Evolutionary conservation across 1,140 invertebrate genomes (phyloP), one percentile per base, ranked within the genome.

Genomic region (Leguminivora glycinivorella): DNA sequence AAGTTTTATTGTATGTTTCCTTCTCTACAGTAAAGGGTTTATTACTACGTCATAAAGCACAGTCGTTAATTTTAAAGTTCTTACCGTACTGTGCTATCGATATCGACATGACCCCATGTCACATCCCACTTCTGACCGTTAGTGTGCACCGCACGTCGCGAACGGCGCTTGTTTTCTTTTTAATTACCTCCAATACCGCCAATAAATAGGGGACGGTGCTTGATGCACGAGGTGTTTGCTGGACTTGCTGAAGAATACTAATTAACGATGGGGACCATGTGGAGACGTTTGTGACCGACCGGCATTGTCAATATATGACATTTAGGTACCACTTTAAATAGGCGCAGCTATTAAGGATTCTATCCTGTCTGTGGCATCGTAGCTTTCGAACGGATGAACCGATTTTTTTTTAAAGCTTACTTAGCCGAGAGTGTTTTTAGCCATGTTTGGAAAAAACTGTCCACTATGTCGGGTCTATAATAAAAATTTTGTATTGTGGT

Each of bases 141-240:
- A 70, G 69, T 60, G 69, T 70, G 31, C 69, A 26, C 25, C n/a
- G 56, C 69, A 70, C 69, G 69, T 60, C 52, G 24, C 26, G 69
- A 12, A 5, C 43, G 17, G 68, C 68, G 69, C 56, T 56, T 70
- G 69, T 70, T 70, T 70, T 70, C 69, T 70, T 70, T 70, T 70
- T 70, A 70, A 70, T 70, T 70, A 70, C 69, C 69, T 40, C 26
- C 68, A 34, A 69, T 69, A 69, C 40, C 40, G n/a, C 47, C 47
- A 52, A 52, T 52, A 52, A 52, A 52, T 52, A 52, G 47, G 47
- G 47, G 47, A 52, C 47, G 1, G 14, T 22, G 47, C 47, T 52
- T 52, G 47, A 52, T 22, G 47, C 47, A 52, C 47, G 47, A 52
- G 47, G 47, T 52, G 47, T 52, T 52, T 52, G 47, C 47, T 2